Evolutionary conservation across 2,797 vertebrate genomes (phyloP), one percentile per base, ranked within the genome.

Genomic region (Cossypha caffra): DNA sequence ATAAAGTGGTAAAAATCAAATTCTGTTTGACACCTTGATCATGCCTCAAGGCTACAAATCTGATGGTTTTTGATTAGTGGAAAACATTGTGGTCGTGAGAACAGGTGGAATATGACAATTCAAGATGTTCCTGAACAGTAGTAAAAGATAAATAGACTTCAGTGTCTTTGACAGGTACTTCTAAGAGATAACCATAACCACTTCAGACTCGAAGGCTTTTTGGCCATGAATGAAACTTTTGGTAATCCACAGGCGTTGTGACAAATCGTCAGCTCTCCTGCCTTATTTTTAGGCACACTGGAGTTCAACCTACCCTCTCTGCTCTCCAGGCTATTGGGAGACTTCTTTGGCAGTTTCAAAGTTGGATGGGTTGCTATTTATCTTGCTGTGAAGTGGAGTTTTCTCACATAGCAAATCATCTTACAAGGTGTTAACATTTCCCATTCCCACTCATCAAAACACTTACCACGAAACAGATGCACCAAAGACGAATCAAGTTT

Each of bases 21-120:
- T 91, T 91, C 86, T 94, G 18, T 94, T 95, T 97, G 96, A 97
- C 96, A 97, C 76, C 75, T 95, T 95, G 88, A 94, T 97, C 31
- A 5, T 87, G 81, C 95, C 96, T 96, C 10, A 38, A 93, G 96
- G 96, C 95, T 96, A 94, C 83, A 90, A 88, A 87, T 82, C 72
- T 79, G 80, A 93, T 88, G 73, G 26, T 7, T 96, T 97, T 92
- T 96, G 92, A 96, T 95, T 92, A 95, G 71, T 71, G 88, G 94
- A 96, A 96, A 94, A n/a, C 86, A 80, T 64, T 81, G 89, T 79
- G 59, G 63, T 89, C 92, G 57, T 69, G 64, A 93, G 79, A 94
- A 94, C 89, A 95, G 93, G 94, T 95, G 74, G 92, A 92, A 94
- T 94, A 88, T 62, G 88, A 93, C 89, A 93, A 90, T 93, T 90